Conservation (phyloP, 2,113 vertebrate genomes). For the Macheiramphus alcinus region DNA sequence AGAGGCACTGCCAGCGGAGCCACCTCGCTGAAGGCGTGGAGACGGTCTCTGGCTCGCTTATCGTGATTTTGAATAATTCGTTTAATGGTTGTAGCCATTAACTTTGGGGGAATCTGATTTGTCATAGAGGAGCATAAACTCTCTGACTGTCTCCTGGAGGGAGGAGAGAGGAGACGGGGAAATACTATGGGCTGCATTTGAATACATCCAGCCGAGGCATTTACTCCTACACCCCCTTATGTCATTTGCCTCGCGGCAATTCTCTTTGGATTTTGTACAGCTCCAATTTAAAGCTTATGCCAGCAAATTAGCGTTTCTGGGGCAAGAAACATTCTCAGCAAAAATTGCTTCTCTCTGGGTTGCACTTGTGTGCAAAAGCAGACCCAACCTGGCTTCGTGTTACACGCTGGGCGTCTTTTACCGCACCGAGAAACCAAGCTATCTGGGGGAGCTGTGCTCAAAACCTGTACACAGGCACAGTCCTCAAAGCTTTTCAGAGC, state of each 20-base stretch:
- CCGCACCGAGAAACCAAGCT: not conserved
- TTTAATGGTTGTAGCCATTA: not conserved
- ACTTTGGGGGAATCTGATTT: not conserved
- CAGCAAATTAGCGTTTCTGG: not conserved
- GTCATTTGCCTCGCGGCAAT: not conserved
- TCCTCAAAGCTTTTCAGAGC: not conserved
- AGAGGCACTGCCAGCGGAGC: rapidly evolving
- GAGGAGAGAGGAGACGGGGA: not conserved
- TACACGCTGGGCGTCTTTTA: rapidly evolving
- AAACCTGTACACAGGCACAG: not conserved
- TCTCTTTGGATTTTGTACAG: not conserved
- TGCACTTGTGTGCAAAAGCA: not conserved
- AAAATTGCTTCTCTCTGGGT: not conserved
- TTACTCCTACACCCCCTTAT: not conserved
- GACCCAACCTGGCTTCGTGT: not conserved
- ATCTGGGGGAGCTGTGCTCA: not conserved
- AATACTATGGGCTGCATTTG: not conserved
- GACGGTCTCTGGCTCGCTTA: not conserved
- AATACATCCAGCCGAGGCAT: not conserved
- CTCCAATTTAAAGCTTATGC: not conserved
- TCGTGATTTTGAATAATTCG: not conserved
- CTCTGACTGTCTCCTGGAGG: not conserved
- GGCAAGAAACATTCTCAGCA: not conserved
- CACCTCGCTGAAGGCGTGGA: rapidly evolving
- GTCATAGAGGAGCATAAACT: not conserved